Conservation (phyloP, 35 echinoderm and acorn worm genomes). For the Heliocidaris erythrogramma region DNA sequence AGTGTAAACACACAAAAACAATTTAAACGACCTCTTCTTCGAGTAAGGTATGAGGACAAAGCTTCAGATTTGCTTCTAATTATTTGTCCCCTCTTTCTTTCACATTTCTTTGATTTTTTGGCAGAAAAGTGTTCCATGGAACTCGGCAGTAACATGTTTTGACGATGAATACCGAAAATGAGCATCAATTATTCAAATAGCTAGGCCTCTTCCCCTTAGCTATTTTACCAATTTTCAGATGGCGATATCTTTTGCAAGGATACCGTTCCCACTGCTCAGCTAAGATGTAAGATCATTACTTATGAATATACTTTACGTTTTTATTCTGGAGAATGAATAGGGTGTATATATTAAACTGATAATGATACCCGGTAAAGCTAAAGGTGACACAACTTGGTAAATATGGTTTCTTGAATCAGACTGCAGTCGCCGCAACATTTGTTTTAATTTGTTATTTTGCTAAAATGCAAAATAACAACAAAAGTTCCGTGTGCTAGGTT, state of each 20-base stretch:
- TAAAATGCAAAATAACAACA: too few relatives aligned
- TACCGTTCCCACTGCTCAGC: neutral
- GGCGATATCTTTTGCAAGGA: neutral
- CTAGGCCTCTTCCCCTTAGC: neutral
- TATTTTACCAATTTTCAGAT: constrained; percentile 12
- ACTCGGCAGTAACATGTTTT: neutral
- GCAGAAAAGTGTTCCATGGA: neutral
- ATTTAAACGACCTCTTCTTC: neutral
- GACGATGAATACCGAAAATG: neutral
- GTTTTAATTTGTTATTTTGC: too few relatives aligned
- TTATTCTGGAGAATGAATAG: too few relatives aligned
- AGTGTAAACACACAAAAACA: neutral
- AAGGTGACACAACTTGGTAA: too few relatives aligned
- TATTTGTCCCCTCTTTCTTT: too few relatives aligned
- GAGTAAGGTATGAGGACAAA: neutral
- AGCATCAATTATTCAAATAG: neutral
- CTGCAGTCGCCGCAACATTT: too few relatives aligned
- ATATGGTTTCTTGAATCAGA: too few relatives aligned
- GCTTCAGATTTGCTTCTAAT: too few relatives aligned
- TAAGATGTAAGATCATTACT: neutral
- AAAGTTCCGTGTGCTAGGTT: too few relatives aligned
- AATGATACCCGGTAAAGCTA: too few relatives aligned
- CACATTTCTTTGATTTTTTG: neutral
- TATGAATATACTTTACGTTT: neutral
- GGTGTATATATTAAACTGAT: too few relatives aligned